A percentile compares a stretch with the other conserved stretches of the same genome.
These are phyloP conservation scores for Cheilosia scutellata DNA, from an alignment of 2,888 invertebrate genomes.

Conservation along the genomic window DNA sequence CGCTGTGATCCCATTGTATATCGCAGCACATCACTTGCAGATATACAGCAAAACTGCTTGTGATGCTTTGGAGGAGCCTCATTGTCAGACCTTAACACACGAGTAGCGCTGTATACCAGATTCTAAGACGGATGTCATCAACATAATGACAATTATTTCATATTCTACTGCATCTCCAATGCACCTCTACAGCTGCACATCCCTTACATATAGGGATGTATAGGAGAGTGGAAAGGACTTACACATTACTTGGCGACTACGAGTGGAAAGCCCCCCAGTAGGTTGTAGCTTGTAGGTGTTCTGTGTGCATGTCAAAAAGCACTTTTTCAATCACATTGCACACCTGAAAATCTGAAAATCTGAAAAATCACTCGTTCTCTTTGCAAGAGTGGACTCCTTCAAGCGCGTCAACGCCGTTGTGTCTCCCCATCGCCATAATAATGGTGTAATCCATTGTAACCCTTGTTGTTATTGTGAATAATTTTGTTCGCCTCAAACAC, in stretches of 20 bases:
- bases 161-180: slow-evolving; percentile 71
- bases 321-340: slow-evolving; percentile 74
- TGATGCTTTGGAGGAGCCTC: slow-evolving; percentile 69
- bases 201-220: background rate
- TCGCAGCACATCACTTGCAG: slow-evolving; percentile 63
- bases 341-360: slow-evolving; percentile 57
- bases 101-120: slow-evolving; percentile 5
- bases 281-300: slow-evolving; percentile 36
- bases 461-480: slow-evolving; percentile 45
- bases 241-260: slow-evolving; percentile 61
- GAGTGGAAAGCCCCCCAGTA: slow-evolving; percentile 58
- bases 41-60: slow-evolving; percentile 65
- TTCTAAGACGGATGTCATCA: slow-evolving; percentile 72
- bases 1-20: slow-evolving; percentile 66
- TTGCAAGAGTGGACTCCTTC: slow-evolving; percentile 49
- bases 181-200: slow-evolving; percentile 46
- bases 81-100: slow-evolving; percentile 70
- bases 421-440: background rate
- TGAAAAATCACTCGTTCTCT: slow-evolving; percentile 47
- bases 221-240: slow-evolving; percentile 69
- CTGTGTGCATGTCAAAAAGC: slow-evolving; percentile 74
- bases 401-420: slow-evolving; percentile 50
- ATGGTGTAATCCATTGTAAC: slow-evolving; percentile 55
- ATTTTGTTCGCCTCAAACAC: slow-evolving; percentile 30
- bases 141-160: slow-evolving; percentile 75